phyloP scores from a whole-genome alignment of 2,797 vertebrate genomes.

The Cirrhinus molitorella region DNA sequence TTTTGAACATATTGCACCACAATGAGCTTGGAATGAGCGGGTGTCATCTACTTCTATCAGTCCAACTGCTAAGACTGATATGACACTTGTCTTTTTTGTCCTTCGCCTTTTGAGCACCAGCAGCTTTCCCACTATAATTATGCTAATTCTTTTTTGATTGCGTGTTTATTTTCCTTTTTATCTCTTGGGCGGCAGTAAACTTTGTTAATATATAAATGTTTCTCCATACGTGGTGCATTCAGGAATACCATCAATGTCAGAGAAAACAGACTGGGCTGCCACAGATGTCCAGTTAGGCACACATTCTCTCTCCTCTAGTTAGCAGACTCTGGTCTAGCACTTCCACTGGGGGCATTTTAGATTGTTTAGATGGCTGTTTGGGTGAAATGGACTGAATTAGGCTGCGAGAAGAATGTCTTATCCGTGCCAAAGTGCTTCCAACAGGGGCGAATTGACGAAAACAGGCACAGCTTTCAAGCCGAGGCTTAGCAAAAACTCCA shows the following conservation, averaged over 20 bases:
- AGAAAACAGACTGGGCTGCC: conserved; percentile 47
- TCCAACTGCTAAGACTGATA: background rate
- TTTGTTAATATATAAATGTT: conserved; percentile 42
- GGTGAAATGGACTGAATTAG: conserved; percentile 74
- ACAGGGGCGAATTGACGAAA: conserved; percentile 64
- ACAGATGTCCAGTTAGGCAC: conserved; percentile 62
- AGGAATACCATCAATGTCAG: conserved; percentile 49
- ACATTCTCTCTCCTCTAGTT: conserved; percentile 49
- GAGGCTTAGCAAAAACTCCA: conserved; percentile 69
- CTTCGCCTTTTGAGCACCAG: background rate
- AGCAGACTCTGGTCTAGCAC: conserved; percentile 62
- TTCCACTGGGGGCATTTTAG: conserved; percentile 66
- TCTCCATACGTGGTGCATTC: conserved; percentile 26
- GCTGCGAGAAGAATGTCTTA: conserved; percentile 72
- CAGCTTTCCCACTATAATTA: conserved; percentile 6
- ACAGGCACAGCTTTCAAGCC: conserved; percentile 70
- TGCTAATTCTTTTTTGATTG: background rate
- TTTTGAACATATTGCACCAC: background rate
- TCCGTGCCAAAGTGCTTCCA: conserved; percentile 72
- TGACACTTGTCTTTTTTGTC: background rate
- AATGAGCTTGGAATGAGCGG: background rate
- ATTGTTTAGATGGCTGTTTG: conserved; percentile 74
- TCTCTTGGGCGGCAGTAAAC: background rate
- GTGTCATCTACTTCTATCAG: background rate
- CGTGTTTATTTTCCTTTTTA: conserved; percentile 16